Evolutionary conservation across 1,140 invertebrate species (phyloP).

Genomic region (Ostrea edulis): DNA sequence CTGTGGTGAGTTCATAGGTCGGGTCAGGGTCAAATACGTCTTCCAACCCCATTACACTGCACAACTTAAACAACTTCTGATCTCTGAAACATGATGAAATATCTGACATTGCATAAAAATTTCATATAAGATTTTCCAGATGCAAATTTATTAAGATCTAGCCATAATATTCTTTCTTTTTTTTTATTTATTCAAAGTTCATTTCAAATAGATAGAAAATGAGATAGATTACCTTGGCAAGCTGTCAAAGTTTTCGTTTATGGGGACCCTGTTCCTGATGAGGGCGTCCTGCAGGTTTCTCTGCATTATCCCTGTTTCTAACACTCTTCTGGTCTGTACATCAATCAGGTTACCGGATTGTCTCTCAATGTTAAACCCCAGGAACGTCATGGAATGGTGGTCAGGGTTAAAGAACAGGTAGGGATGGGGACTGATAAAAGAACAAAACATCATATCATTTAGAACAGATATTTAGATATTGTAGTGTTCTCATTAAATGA

Average conservation of each 20-base stretch:
- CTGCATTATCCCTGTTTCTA: conserved; percentile 65
- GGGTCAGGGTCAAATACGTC: conserved; percentile 68
- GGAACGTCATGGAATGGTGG: conserved; percentile 70
- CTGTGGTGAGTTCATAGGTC: conserved; percentile 74
- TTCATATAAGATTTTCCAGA: no score
- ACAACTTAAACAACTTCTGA: conserved; percentile 62
- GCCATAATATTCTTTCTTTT: no score
- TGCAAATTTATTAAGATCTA: no score
- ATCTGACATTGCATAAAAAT: no score
- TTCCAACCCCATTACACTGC: conserved; percentile 69
- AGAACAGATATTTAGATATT: no score
- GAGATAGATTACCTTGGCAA: conserved; percentile 66
- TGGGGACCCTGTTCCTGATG: conserved; percentile 64
- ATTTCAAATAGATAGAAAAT: no score
- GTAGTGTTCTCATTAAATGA: no score
- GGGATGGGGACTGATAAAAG: conserved; percentile 72
- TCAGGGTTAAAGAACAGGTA: conserved; percentile 77
- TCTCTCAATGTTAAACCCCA: conserved; percentile 73
- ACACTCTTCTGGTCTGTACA: conserved; percentile 62
- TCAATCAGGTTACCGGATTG: conserved; percentile 70
- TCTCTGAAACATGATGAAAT: conserved; percentile 13
- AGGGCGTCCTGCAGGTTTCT: conserved; percentile 65
- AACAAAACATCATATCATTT: neutral
- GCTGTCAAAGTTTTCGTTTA: conserved; percentile 75
- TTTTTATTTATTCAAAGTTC: no score